Conservation (phyloP, 2,888 invertebrate species). For the Caenorhabditis sp. region DNA sequence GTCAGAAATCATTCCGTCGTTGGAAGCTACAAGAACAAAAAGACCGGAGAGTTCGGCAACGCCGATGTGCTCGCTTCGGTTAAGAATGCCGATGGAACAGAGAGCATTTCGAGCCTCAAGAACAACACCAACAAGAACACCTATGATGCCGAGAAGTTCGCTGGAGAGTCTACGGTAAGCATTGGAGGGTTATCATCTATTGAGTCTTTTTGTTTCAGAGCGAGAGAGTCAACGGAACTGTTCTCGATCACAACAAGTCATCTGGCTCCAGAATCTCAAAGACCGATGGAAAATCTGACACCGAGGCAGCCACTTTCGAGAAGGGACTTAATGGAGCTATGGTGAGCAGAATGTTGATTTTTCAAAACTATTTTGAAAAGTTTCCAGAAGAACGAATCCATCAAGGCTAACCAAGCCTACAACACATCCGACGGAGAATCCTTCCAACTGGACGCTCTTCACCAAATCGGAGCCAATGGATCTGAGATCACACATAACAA, state of each 20-base stretch:
- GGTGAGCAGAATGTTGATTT: conserved; percentile 11
- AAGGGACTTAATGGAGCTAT: conserved; percentile 42
- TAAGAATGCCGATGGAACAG: conserved; percentile 47
- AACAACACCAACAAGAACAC: conserved; percentile 50
- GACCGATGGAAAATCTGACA: conserved; percentile 47
- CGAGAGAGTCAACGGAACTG: conserved; percentile 49
- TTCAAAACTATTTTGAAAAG: background rate
- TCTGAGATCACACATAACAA: conserved; percentile 7
- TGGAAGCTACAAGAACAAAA: conserved; percentile 41
- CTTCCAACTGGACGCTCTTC: conserved; percentile 39
- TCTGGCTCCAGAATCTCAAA: conserved; percentile 48
- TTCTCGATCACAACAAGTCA: conserved; percentile 38
- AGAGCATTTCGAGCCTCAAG: conserved; percentile 1
- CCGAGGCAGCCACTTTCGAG: conserved; percentile 7
- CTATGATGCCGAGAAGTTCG: conserved; percentile 51
- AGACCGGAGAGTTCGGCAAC: conserved; percentile 53
- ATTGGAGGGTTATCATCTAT: too few species aligned
- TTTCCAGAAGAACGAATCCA: conserved; percentile 42
- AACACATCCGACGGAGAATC: conserved; percentile 55
- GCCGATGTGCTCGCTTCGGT: conserved; percentile 17
- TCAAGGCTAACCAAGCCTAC: conserved; percentile 16
- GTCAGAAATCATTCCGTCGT: conserved; percentile 43
- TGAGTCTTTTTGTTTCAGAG: background rate
- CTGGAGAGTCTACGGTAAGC: conserved; percentile 21
- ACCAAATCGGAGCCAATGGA: conserved; percentile 40